These are phyloP conservation scores for Odontamblyopus lacepedii DNA, from an alignment of 2,797 vertebrate genomes.

Conservation along the genomic window DNA sequence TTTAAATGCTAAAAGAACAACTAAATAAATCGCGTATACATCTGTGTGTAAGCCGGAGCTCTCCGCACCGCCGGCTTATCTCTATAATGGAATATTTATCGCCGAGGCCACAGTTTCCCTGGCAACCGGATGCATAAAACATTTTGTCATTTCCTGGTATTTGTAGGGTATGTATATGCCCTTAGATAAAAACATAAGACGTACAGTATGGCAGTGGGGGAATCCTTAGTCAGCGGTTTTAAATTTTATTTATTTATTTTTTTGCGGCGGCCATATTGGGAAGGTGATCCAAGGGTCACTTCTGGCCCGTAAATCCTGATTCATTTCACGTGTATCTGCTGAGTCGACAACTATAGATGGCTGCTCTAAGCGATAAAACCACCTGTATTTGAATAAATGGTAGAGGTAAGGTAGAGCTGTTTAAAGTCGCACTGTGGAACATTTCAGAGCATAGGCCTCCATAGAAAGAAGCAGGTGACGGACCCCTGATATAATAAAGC, in stretches of 20 bases:
- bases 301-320: constrained; percentile 48
- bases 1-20: constrained; percentile 24
- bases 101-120: constrained; percentile 45
- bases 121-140: constrained; percentile 58
- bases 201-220: constrained; percentile 17
- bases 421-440: too few species aligned
- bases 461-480: too few species aligned
- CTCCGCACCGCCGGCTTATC: constrained; percentile 59
- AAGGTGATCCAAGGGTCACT: constrained; percentile 37
- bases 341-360: constrained; percentile 19
- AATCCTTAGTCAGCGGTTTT: constrained; percentile 55
- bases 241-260: too few species aligned
- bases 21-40: constrained; percentile 60
- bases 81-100: constrained; percentile 75
- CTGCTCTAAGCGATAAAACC: too few species aligned
- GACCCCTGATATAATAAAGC: too few species aligned
- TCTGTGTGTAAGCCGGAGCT: constrained; percentile 45
- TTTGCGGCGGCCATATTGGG: constrained; percentile 30
- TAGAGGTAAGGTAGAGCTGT: too few species aligned
- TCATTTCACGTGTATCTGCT: constrained; percentile 65
- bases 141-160: constrained; percentile 50
- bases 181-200: constrained; percentile 53
- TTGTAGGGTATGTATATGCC: constrained; percentile 28
- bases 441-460: too few species aligned
- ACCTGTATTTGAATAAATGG: too few species aligned